phyloP scores from a whole-genome alignment of 1,140 invertebrate genomes.

The Drosophila subobscura region DNA sequence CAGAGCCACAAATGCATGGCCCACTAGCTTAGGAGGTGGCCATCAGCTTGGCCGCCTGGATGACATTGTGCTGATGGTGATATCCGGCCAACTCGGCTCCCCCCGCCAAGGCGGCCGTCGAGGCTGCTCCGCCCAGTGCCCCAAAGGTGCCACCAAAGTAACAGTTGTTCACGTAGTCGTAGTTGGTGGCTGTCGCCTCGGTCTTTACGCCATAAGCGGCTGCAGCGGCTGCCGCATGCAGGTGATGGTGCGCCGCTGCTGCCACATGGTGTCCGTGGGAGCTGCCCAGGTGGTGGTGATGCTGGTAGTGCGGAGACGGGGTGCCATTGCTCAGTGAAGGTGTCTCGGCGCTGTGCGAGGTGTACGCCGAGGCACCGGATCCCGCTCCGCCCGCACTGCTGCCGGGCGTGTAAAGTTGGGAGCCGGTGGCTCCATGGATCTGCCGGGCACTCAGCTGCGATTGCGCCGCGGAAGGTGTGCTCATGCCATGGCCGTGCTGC shows the following conservation, averaged over 20 bases:
- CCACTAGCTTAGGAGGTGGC: slow-evolving; percentile 87
- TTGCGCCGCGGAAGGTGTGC: slow-evolving; percentile 19
- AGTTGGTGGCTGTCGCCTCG: slow-evolving; percentile 77
- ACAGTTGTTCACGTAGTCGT: slow-evolving; percentile 83
- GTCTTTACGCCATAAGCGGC: slow-evolving; percentile 78
- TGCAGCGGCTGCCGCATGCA: slow-evolving; percentile 63
- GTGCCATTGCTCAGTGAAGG: slow-evolving; percentile 71
- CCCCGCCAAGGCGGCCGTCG: slow-evolving; percentile 67
- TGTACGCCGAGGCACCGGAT: slow-evolving; percentile 62
- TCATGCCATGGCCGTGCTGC: slow-evolving; percentile 46
- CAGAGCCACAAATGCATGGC: slow-evolving; percentile 17
- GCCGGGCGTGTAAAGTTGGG: slow-evolving; percentile 62
- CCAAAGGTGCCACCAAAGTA: slow-evolving; percentile 78
- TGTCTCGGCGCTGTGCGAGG: slow-evolving; percentile 64
- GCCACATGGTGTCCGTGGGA: slow-evolving; percentile 60
- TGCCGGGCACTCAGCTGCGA: slow-evolving; percentile 59
- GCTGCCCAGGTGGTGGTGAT: slow-evolving; percentile 70
- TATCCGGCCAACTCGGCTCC: slow-evolving; percentile 86
- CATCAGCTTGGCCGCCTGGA: slow-evolving; percentile 90
- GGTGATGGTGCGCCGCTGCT: slow-evolving; percentile 79
- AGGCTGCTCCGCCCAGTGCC: slow-evolving; percentile 55
- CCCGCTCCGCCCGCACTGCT: slow-evolving; percentile 54
- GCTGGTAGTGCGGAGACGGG: slow-evolving; percentile 78
- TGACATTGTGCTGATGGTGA: slow-evolving; percentile 92
- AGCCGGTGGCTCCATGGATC: slow-evolving; percentile 45